Percentiles rank a stretch among this genome's conserved stretches.
phyloP scores from a whole-genome alignment of 2,113 vertebrate genomes.

The Sceloporus tristichus region DNA sequence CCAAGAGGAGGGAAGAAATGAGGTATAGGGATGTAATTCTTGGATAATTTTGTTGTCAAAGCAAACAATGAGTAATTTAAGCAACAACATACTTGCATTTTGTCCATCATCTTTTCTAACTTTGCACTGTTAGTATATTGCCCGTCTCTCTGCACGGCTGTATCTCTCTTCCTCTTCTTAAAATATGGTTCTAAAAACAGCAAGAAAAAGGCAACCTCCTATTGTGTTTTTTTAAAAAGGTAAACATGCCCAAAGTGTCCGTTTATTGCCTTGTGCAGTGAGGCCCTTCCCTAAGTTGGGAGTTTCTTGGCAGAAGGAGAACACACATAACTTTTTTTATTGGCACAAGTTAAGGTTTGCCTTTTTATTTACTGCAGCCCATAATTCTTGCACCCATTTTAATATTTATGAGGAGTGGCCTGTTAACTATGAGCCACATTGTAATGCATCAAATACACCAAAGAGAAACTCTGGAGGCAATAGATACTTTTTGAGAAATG shows the following conservation, averaged over 20 bases:
- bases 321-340: background rate
- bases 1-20: too few relatives aligned
- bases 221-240: background rate
- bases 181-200: background rate
- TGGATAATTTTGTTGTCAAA: too few relatives aligned
- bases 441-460: conserved; percentile 46
- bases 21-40: too few relatives aligned
- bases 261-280: background rate
- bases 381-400: conserved; percentile 34
- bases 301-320: background rate
- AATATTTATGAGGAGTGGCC: conserved; percentile 1
- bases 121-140: background rate
- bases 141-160: background rate
- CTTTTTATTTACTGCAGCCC: background rate
- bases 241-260: background rate
- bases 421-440: conserved; percentile 34
- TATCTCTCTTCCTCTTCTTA: background rate
- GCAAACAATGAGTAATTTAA: too few relatives aligned
- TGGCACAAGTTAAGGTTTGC: background rate
- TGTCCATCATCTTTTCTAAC: background rate
- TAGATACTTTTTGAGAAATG: conserved; percentile 53
- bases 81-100: background rate
- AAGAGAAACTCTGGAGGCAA: conserved; percentile 41
- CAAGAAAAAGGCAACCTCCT: background rate
- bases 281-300: background rate